These are phyloP conservation scores for Rhodeus uyekii DNA, from an alignment of 2,797 vertebrate genomes.

Conservation along the genomic window DNA sequence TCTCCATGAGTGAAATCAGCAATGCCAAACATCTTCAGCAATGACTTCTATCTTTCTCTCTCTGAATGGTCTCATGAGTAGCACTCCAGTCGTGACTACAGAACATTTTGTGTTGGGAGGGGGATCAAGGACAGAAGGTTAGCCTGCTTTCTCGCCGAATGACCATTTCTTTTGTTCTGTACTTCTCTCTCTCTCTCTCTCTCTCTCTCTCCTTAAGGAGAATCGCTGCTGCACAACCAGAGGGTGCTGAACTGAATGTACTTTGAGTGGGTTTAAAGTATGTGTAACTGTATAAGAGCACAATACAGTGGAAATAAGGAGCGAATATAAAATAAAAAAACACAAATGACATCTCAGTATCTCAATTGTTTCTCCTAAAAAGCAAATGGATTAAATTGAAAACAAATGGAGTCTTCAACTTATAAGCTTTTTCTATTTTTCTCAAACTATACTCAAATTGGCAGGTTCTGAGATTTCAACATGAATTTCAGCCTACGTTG, in stretches of 20 bases:
- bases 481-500: neutral
- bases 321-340: neutral
- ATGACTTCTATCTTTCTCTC: slow-evolving; percentile 18
- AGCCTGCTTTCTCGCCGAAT: slow-evolving; percentile 34
- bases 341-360: neutral
- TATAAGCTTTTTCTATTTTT: neutral
- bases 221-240: slow-evolving; percentile 46
- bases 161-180: slow-evolving; percentile 48
- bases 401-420: neutral
- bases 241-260: slow-evolving; percentile 46
- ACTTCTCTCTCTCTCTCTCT: slow-evolving; percentile 6
- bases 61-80: slow-evolving; percentile 29
- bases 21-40: slow-evolving; percentile 19
- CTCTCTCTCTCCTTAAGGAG: slow-evolving; percentile 40
- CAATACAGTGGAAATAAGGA: slow-evolving; percentile 39
- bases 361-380: neutral
- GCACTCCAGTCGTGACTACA: slow-evolving; percentile 47
- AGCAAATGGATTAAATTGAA: neutral
- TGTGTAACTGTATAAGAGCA: neutral
- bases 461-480: neutral
- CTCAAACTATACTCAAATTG: neutral
- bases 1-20: slow-evolving; percentile 13
- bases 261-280: slow-evolving; percentile 22
- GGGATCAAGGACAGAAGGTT: slow-evolving; percentile 13
- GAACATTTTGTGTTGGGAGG: slow-evolving; percentile 19